Percentiles rank a stretch among this genome's conserved stretches.
Conservation (phyloP, 2,113 vertebrate genomes). For the Clinocottus analis region DNA sequence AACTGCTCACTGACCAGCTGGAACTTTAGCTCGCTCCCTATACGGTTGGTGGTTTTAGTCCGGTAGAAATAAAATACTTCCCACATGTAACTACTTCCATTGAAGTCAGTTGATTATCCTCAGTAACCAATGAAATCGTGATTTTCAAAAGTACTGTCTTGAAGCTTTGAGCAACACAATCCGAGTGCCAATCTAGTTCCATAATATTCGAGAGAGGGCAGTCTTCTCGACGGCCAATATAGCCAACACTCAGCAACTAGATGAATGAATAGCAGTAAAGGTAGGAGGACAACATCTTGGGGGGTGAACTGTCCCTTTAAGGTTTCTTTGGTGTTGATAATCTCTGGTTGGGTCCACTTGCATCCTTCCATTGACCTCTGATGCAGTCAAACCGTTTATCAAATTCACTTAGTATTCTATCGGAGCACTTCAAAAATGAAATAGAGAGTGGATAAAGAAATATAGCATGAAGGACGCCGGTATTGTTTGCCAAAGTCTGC, state of each 20-base stretch:
- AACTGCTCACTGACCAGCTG: no score
- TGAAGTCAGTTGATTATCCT: no score
- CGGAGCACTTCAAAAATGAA: not conserved
- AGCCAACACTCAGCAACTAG: not conserved
- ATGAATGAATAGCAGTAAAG: no score
- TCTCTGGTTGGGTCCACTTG: not conserved
- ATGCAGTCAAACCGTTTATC: not conserved
- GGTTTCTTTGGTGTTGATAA: not conserved
- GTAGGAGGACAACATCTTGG: not conserved
- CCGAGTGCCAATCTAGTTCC: not conserved
- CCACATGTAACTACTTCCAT: not conserved
- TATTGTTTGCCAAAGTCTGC: not conserved
- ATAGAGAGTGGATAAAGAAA: not conserved
- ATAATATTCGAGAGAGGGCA: not conserved
- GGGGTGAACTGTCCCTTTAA: not conserved
- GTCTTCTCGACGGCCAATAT: not conserved
- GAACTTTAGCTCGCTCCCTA: no score
- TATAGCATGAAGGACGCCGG: not conserved
- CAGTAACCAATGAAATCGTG: not conserved
- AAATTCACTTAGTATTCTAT: not conserved
- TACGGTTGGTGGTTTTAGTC: not conserved
- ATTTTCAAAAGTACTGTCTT: not conserved
- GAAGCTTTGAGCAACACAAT: not conserved
- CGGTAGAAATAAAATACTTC: not conserved
- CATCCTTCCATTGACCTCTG: constrained; percentile 1